Conservation (phyloP, 2,888 invertebrate species). For the Meiosimyza platycephala region DNA sequence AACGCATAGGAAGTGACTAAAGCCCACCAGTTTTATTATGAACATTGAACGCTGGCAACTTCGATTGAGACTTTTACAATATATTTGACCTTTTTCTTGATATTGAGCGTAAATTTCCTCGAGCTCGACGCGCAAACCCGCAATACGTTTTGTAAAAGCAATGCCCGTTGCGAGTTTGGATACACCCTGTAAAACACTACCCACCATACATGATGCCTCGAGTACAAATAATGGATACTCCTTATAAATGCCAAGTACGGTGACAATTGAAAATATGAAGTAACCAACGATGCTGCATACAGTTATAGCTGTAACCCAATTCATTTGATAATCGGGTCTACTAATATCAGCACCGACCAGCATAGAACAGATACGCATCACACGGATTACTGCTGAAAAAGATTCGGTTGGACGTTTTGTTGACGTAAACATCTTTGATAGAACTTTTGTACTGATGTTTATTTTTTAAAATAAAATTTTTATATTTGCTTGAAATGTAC, state of each 20-base stretch:
- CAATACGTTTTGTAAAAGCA: too few species aligned
- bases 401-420: constrained; percentile 27
- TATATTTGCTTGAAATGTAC: too few species aligned
- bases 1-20: neutral
- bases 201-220: constrained; percentile 47
- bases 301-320: constrained; percentile 35
- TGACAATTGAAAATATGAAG: constrained; percentile 40
- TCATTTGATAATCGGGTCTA: constrained; percentile 44
- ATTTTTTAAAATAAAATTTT: too few species aligned
- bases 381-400: constrained; percentile 37
- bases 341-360: constrained; percentile 46
- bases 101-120: constrained; percentile 43
- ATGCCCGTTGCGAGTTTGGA: neutral
- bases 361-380: constrained; percentile 36
- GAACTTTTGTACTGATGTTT: too few species aligned
- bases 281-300: constrained; percentile 38
- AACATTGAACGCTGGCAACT: constrained; percentile 37
- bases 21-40: constrained; percentile 18
- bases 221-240: constrained; percentile 46
- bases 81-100: constrained; percentile 40
- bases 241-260: constrained; percentile 35
- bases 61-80: constrained; percentile 28
- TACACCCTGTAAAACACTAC: constrained; percentile 48
- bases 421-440: neutral
- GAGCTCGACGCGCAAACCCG: too few species aligned